Base-by-base conservation (phyloP, 1,140 invertebrate genomes). In the Chlorops oryzae region DNA sequence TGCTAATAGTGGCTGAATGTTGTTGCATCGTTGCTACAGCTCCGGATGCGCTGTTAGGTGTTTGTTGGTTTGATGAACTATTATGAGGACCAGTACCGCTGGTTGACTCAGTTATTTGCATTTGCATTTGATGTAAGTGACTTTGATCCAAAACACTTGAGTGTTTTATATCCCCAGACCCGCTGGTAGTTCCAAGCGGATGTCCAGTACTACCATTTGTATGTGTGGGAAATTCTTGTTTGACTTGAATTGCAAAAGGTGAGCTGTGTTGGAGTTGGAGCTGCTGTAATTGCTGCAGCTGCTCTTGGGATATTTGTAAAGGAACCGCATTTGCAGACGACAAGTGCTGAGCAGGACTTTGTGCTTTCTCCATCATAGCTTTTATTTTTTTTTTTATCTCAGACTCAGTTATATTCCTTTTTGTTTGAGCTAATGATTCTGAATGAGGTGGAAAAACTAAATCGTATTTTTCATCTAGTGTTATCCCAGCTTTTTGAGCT, bases 381-480 rank as follows among this genome's bases (percentile, higher is more conserved):
- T 54, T 53, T 53, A 45, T 53, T n/a, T 38, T 28, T 10, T 38
- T 15, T 20, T 20, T 18, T 18, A 15, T 18, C 17, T 38, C n/a
- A 20, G 21, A 12, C 17, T 38, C 52, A 75, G 75, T 44, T 75
- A 70, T 52, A 65, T 59, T 70, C 40, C 6, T 12, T 44, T 39
- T 25, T 56, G 41, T 21, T 45, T 9, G 20, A 49, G 48, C 7
- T 47, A 45, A 10, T 38, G 47, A 7, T 34, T 62, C 65, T 27
- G 63, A 74, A 62, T 72, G 69, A 42, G 62, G 70, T 34, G 61
- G 74, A 62, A 70, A 74, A 48, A 79, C 79, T 50, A 79, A 78
- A 68, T 82, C 81, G 71, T 81, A 83, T 66, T 82, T 82, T 64
- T 82, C 81, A 59, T 82, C 80, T 56, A 81, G 79, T 22, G 79